phyloP scores from a whole-genome alignment of 1,140 invertebrate genomes.

The Ceratitis capitata region DNA sequence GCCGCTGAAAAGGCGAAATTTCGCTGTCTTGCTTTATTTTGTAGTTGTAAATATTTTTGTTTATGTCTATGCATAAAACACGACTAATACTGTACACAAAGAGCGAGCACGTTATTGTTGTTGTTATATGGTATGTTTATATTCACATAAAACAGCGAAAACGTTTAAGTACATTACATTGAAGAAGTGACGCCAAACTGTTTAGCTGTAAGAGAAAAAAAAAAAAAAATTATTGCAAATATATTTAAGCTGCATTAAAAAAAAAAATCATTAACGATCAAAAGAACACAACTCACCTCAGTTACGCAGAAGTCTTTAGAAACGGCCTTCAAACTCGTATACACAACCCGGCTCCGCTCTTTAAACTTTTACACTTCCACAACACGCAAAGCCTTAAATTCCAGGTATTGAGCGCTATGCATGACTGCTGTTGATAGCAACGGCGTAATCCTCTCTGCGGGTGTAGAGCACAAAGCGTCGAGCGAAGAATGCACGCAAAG shows the following conservation, averaged over 20 bases:
- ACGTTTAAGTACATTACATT: not conserved
- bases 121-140: no score
- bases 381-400: not conserved
- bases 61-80: not conserved
- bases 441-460: not conserved
- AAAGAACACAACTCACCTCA: not conserved
- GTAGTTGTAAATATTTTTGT: not conserved
- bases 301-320: not conserved
- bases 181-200: not conserved
- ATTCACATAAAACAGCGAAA: no score
- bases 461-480: not conserved
- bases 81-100: not conserved
- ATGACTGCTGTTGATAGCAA: not conserved
- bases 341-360: not conserved
- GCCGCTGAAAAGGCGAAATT: not conserved
- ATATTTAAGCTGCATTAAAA: no score
- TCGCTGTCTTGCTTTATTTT: not conserved
- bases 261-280: no score
- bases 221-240: no score
- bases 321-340: not conserved
- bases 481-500: not conserved
- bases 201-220: not conserved
- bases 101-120: not conserved
- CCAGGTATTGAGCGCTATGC: not conserved
- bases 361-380: not conserved